A percentile compares a stretch with the other conserved stretches of the same genome.
phyloP scores from a whole-genome alignment of 37 sponge, comb jelly and placozoan species.

The Geodia barretti region DNA sequence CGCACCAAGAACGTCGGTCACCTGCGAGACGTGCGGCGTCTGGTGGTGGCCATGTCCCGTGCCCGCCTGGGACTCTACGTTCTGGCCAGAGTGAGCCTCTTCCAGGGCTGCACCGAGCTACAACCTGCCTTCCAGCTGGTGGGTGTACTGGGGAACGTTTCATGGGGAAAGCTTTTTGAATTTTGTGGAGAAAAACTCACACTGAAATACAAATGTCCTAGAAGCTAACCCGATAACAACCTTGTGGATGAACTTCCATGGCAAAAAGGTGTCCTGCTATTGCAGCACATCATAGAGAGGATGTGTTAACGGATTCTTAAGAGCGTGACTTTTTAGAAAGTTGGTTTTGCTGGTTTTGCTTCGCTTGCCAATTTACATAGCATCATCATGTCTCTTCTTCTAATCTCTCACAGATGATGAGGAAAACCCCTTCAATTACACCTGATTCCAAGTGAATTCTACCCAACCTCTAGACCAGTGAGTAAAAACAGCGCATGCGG shows the following conservation, averaged over 20 bases:
- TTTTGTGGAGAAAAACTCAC: too few relatives aligned
- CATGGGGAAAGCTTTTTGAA: too few relatives aligned
- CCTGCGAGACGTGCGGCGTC: slow-evolving; percentile 92
- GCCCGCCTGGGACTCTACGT: slow-evolving; percentile 97
- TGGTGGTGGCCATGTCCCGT: slow-evolving; percentile 99
- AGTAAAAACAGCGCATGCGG: slow-evolving; percentile 5
- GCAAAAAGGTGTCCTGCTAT: too few relatives aligned
- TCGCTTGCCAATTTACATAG: too few relatives aligned
- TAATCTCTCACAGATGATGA: slow-evolving; percentile 59
- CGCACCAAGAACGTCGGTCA: slow-evolving; percentile 94
- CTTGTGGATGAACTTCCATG: too few relatives aligned
- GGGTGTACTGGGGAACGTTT: too few relatives aligned
- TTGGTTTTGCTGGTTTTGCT: too few relatives aligned
- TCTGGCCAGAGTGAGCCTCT: slow-evolving; percentile 86
- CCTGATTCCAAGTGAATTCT: slow-evolving; percentile 86
- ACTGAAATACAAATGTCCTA: too few relatives aligned
- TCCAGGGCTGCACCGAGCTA: slow-evolving; percentile 90
- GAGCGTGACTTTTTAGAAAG: too few relatives aligned
- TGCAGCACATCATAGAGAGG: too few relatives aligned
- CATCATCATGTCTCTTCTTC: neutral
- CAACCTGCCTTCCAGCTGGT: slow-evolving; percentile 95
- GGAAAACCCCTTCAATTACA: slow-evolving; percentile 75
- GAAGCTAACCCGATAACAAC: too few relatives aligned
- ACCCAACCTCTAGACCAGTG: slow-evolving; percentile 75
- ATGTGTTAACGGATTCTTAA: too few relatives aligned